A percentile compares a stretch with the other conserved stretches of the same genome.
These are phyloP conservation scores for Notothenia rossii DNA, from an alignment of 2,113 vertebrate genomes.

Conservation along the genomic window DNA sequence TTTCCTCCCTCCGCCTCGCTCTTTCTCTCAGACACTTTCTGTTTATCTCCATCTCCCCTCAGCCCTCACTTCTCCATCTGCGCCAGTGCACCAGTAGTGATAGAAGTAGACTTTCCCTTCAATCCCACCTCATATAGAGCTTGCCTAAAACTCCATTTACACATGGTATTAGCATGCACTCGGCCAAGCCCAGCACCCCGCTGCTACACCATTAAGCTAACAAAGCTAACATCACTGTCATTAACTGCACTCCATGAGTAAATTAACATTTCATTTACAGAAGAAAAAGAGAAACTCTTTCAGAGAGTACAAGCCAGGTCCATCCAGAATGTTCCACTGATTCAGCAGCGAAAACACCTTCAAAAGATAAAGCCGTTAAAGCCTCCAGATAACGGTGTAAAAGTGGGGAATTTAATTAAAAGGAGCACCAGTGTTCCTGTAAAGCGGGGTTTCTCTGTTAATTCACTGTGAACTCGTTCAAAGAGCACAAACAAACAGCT, in stretches of 20 bases:
- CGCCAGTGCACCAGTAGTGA: constrained; percentile 1
- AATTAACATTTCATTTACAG: no score
- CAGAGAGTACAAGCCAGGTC: neutral
- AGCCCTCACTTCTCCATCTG: constrained; percentile 43
- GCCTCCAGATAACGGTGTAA: neutral
- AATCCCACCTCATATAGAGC: neutral
- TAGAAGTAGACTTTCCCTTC: neutral
- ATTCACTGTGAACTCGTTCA: neutral
- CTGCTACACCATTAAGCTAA: no score
- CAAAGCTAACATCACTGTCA: no score
- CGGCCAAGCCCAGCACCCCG: no score
- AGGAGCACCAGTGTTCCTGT: neutral
- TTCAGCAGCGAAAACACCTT: neutral
- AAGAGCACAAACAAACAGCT: neutral
- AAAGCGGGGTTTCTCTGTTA: neutral
- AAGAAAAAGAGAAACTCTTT: no score
- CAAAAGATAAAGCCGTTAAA: neutral
- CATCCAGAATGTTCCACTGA: neutral
- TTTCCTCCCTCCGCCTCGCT: neutral
- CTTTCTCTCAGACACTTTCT: constrained; percentile 55
- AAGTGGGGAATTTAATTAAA: no score
- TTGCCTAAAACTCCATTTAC: neutral
- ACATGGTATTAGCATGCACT: neutral
- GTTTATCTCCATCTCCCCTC: constrained; percentile 62
- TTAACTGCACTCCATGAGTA: no score